phyloP scores from a whole-genome alignment of 2,888 invertebrate species.

The Noctua comes region DNA sequence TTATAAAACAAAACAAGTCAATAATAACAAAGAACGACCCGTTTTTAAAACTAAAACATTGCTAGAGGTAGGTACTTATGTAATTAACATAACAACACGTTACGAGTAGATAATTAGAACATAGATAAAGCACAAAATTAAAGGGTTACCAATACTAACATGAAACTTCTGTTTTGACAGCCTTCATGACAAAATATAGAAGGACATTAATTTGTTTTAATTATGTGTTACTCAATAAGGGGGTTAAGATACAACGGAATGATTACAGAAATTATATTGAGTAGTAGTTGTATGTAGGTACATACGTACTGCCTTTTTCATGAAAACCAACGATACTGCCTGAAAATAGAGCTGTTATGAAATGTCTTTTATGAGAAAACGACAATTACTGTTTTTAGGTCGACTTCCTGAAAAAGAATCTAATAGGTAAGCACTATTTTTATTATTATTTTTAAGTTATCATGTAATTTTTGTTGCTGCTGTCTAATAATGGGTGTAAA shows the following conservation, averaged over 20 bases:
- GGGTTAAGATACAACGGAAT: slow-evolving; percentile 1
- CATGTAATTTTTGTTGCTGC: background rate
- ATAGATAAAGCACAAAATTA: slow-evolving; percentile 23
- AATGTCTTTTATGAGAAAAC: background rate
- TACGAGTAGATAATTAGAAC: slow-evolving; percentile 36
- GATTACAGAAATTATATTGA: background rate
- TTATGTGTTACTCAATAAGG: slow-evolving; percentile 27
- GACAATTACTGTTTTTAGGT: background rate
- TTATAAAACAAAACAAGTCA: background rate
- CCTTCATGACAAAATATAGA: slow-evolving; percentile 19
- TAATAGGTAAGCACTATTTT: background rate
- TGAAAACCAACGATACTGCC: background rate
- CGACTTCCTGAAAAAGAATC: background rate
- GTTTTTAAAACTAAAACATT: background rate
- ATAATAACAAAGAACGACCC: background rate
- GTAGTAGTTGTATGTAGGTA: background rate
- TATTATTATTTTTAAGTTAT: background rate
- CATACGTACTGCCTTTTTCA: too few relatives aligned
- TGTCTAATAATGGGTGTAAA: background rate
- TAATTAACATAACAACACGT: slow-evolving; percentile 42
- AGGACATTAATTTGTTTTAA: slow-evolving; percentile 19
- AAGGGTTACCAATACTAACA: slow-evolving; percentile 13
- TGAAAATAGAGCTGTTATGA: background rate
- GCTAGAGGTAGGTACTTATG: background rate
- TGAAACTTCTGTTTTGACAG: slow-evolving; percentile 11